Evolutionary conservation across 1,140 invertebrate genomes (phyloP).

Genomic region (Bombus affinis): DNA sequence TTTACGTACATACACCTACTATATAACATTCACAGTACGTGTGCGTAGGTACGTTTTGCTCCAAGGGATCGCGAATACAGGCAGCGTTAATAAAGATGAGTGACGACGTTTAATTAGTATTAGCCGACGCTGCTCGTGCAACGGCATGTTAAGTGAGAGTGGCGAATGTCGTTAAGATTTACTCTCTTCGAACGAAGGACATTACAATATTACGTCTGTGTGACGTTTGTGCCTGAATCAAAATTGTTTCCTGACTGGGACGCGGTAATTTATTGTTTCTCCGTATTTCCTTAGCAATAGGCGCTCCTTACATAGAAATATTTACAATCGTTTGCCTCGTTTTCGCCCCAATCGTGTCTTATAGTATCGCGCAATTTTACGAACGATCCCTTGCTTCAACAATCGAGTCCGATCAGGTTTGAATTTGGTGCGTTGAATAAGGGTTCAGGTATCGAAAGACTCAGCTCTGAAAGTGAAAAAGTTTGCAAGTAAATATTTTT

Average conservation of each 20-base stretch:
- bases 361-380: no score
- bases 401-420: no score
- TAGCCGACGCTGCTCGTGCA: slow-evolving; percentile 43
- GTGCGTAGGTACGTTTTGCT: background rate
- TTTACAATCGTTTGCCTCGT: no score
- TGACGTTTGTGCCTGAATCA: background rate
- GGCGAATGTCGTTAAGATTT: slow-evolving; percentile 51
- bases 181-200: slow-evolving; percentile 36
- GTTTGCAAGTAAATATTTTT: no score
- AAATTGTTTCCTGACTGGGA: background rate
- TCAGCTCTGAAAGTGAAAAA: no score
- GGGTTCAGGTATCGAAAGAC: no score
- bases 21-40: no score
- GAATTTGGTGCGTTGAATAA: no score
- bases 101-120: slow-evolving; percentile 63
- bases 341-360: no score
- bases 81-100: slow-evolving; percentile 62
- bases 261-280: background rate
- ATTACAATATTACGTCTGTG: background rate
- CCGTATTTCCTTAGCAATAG: background rate
- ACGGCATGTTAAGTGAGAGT: slow-evolving; percentile 53
- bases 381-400: no score
- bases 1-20: background rate
- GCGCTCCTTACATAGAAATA: background rate
- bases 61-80: background rate